Evolutionary conservation across 1,140 invertebrate species (phyloP).

Genomic region (Drosophila aff.): DNA sequence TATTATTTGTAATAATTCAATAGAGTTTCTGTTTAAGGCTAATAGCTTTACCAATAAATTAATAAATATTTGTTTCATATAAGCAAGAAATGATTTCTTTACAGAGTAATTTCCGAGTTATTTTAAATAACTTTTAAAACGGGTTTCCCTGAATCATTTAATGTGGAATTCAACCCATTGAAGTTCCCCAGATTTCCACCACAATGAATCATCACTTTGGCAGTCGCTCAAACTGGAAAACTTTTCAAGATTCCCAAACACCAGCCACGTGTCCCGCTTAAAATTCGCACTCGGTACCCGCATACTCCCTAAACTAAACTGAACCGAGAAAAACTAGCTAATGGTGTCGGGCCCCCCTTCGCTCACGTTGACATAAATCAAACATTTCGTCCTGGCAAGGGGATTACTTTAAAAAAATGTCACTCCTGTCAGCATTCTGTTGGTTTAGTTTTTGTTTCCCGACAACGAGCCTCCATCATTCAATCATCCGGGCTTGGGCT

Average conservation of each 20-base stretch:
- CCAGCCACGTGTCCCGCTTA: not conserved
- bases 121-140: not conserved
- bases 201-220: conserved; percentile 1
- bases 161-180: not conserved
- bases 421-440: conserved; percentile 49
- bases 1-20: not conserved
- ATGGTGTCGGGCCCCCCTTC: conserved; percentile 15
- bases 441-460: conserved; percentile 62
- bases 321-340: conserved; percentile 7
- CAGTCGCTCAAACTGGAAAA: not conserved
- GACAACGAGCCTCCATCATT: conserved; percentile 47
- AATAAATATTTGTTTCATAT: not conserved
- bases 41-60: not conserved
- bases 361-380: conserved; percentile 74
- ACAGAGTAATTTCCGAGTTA: not conserved
- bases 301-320: conserved; percentile 3
- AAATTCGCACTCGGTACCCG: conserved; percentile 13
- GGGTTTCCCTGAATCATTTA: not conserved
- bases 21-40: not conserved
- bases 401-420: conserved; percentile 72
- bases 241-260: not conserved
- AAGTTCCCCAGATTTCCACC: not conserved
- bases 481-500: conserved; percentile 55
- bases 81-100: not conserved
- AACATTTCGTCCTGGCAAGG: conserved; percentile 51